Percentiles rank a stretch among this genome's conserved stretches.
Conservation (phyloP, 2,888 invertebrate species). For the Loripinus fragilis region DNA sequence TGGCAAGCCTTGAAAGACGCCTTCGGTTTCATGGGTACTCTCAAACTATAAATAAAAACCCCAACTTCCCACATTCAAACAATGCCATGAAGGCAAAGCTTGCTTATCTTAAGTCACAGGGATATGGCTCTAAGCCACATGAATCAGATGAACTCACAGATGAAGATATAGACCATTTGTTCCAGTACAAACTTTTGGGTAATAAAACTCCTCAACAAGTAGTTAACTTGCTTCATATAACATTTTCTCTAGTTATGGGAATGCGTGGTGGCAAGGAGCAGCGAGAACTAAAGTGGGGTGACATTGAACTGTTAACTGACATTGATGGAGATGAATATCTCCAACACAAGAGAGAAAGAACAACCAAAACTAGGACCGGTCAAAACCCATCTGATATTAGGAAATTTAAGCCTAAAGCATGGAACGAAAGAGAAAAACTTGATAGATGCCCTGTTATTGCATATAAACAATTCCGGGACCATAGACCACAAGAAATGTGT, state of each 20-base stretch:
- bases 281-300: slow-evolving; percentile 29
- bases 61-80: too few relatives aligned
- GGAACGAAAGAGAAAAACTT: slow-evolving; percentile 16
- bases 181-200: slow-evolving; percentile 13
- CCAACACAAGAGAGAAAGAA: slow-evolving; percentile 22
- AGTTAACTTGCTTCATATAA: slow-evolving; percentile 10
- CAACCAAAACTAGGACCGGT: slow-evolving; percentile 24
- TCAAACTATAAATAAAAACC: too few relatives aligned
- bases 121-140: background rate
- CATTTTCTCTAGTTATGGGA: slow-evolving; percentile 26
- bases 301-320: slow-evolving; percentile 20
- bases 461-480: background rate
- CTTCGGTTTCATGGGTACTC: too few relatives aligned
- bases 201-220: background rate
- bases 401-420: slow-evolving; percentile 27
- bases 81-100: slow-evolving; percentile 9
- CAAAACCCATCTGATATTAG: slow-evolving; percentile 19
- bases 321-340: slow-evolving; percentile 24
- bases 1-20: background rate
- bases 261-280: slow-evolving; percentile 32
- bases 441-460: slow-evolving; percentile 9
- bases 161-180: slow-evolving; percentile 19
- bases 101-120: background rate
- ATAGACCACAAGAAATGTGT: slow-evolving; percentile 7
- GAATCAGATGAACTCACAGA: slow-evolving; percentile 21